phyloP scores from a whole-genome alignment of 1,140 invertebrate genomes.

The Nymphalis io region DNA sequence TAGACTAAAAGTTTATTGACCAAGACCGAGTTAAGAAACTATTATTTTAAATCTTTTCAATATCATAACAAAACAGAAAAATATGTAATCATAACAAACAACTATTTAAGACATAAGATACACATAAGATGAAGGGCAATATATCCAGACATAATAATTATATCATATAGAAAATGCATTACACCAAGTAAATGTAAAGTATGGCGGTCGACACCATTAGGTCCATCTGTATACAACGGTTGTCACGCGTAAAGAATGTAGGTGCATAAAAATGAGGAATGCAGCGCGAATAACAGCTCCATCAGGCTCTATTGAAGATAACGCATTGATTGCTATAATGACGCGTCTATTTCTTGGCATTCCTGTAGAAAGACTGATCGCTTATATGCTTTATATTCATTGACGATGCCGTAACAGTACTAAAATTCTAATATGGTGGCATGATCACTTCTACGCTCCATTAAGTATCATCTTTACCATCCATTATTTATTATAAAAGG shows the following conservation, averaged over 20 bases:
- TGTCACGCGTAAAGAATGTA: slow-evolving; percentile 41
- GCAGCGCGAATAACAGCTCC: slow-evolving; percentile 37
- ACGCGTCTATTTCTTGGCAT: slow-evolving; percentile 37
- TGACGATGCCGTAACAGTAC: slow-evolving; percentile 31
- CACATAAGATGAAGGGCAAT: too few relatives aligned
- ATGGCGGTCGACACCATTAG: slow-evolving; percentile 33
- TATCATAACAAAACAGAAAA: too few relatives aligned
- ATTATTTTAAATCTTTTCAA: too few relatives aligned
- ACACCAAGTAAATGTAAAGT: slow-evolving; percentile 33
- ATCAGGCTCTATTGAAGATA: slow-evolving; percentile 31
- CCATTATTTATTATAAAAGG: slow-evolving; percentile 2
- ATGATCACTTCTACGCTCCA: slow-evolving; percentile 13
- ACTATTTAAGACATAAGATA: too few relatives aligned
- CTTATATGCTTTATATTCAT: slow-evolving; percentile 31
- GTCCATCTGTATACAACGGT: slow-evolving; percentile 34
- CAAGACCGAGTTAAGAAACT: too few relatives aligned
- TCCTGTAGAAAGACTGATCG: slow-evolving; percentile 34
- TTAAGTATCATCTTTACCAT: slow-evolving; percentile 6
- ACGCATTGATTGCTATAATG: slow-evolving; percentile 41
- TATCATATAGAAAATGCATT: slow-evolving; percentile 19
- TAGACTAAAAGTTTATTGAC: too few relatives aligned
- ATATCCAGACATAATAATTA: not conserved
- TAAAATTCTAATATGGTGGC: slow-evolving; percentile 19
- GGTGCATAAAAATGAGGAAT: slow-evolving; percentile 53
- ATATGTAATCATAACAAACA: too few relatives aligned